These are phyloP conservation scores for Centruroides sculpturatus DNA, from an alignment of 1,140 invertebrate species.

Conservation along the genomic window DNA sequence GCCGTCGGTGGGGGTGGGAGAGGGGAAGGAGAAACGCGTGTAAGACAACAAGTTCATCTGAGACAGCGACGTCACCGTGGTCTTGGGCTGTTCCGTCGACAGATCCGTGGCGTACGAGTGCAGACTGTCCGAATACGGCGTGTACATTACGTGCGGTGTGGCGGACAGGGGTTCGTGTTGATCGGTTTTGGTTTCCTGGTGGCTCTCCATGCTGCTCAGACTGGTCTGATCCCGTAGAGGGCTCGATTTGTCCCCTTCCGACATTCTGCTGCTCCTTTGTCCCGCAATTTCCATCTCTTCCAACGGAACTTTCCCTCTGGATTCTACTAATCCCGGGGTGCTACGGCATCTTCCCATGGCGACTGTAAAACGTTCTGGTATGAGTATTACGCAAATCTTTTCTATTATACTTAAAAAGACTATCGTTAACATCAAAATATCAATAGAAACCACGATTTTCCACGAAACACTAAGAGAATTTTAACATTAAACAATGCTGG, in stretches of 20 bases:
- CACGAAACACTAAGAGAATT: too few species aligned
- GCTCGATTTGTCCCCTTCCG: not conserved
- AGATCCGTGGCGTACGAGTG: not conserved
- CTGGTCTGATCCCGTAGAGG: not conserved
- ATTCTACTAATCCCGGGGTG: not conserved
- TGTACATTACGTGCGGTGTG: not conserved
- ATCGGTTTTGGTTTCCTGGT: not conserved
- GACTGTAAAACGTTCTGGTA: slow-evolving; percentile 36
- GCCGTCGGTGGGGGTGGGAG: not conserved
- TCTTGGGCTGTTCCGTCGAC: not conserved
- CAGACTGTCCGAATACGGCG: not conserved
- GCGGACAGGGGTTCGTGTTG: not conserved
- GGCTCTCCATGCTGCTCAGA: not conserved
- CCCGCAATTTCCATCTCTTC: slow-evolving; percentile 40
- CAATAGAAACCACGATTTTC: too few species aligned
- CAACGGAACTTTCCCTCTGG: slow-evolving; percentile 57
- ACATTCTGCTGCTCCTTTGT: slow-evolving; percentile 2
- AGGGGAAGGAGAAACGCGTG: not conserved
- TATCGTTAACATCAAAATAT: too few species aligned
- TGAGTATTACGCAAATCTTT: too few species aligned
- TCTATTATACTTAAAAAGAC: too few species aligned
- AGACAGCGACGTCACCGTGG: too few species aligned
- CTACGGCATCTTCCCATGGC: slow-evolving; percentile 76
- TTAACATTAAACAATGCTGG: too few species aligned
- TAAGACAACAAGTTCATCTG: not conserved